A percentile compares a stretch with the other conserved stretches of the same genome.
Evolutionary conservation across 2,888 invertebrate species (phyloP).

Genomic region (Andrena bucephala): DNA sequence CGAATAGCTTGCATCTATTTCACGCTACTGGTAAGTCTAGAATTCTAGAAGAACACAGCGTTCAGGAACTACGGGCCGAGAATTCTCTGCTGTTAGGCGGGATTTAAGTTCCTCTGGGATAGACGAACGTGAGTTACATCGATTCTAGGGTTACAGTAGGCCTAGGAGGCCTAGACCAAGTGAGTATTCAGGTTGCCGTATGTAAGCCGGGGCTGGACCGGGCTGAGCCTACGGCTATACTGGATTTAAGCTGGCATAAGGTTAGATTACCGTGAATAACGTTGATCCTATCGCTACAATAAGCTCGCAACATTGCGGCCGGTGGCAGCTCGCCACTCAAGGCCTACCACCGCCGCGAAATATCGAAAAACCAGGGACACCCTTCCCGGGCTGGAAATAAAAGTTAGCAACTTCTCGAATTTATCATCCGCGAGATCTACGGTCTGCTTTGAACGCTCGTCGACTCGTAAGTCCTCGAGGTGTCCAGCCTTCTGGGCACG

Average conservation of each 20-base stretch:
- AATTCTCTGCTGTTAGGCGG: too few relatives aligned
- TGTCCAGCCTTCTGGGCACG: background rate
- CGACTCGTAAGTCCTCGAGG: conserved; percentile 27
- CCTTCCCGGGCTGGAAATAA: background rate
- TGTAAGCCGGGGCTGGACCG: too few relatives aligned
- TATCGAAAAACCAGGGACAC: conserved; percentile 7
- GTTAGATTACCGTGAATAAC: conserved; percentile 11
- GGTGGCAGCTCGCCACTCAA: background rate
- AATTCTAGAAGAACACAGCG: too few relatives aligned
- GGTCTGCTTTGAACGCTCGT: conserved; percentile 12
- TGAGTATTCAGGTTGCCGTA: too few relatives aligned
- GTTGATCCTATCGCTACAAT: conserved; percentile 13
- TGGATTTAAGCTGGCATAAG: background rate
- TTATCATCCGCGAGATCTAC: conserved; percentile 19
- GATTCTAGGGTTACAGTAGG: too few relatives aligned
- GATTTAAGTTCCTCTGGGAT: too few relatives aligned
- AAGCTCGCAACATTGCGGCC: conserved; percentile 4
- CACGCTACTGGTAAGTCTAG: too few relatives aligned
- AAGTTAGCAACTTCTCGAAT: conserved; percentile 5
- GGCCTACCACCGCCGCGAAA: background rate
- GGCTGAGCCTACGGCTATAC: too few relatives aligned
- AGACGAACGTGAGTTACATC: too few relatives aligned
- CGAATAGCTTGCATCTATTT: too few relatives aligned
- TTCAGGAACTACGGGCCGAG: too few relatives aligned
- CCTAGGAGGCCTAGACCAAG: too few relatives aligned